phyloP scores from a whole-genome alignment of 2,797 vertebrate genomes.

The Alcedo atthis region DNA sequence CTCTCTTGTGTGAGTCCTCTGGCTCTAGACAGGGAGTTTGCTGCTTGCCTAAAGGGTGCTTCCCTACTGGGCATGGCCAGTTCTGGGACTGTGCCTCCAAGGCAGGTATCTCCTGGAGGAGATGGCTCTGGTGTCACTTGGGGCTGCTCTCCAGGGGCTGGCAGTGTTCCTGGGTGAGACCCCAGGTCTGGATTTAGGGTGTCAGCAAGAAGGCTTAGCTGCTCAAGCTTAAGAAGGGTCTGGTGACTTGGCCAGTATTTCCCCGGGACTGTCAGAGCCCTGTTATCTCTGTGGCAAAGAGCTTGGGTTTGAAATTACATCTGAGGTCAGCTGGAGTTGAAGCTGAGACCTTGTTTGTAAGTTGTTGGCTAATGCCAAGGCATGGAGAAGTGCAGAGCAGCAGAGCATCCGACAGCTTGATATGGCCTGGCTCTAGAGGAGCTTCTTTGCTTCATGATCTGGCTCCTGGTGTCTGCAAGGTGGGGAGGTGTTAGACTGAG shows the following conservation, averaged over 20 bases:
- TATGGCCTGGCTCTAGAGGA: neutral
- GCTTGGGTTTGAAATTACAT: neutral
- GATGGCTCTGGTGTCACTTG: neutral
- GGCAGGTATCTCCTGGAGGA: neutral
- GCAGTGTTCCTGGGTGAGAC: neutral
- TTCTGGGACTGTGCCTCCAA: neutral
- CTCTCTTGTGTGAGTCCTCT: neutral
- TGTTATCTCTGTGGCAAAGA: neutral
- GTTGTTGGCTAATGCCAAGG: neutral
- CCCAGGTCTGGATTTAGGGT: neutral
- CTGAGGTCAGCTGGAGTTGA: neutral
- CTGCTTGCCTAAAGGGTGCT: neutral
- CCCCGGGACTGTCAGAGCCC: neutral
- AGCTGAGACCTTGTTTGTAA: neutral
- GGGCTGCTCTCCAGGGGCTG: neutral
- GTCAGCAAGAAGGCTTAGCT: neutral
- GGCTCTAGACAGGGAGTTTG: accelerated
- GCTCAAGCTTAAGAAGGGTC: neutral
- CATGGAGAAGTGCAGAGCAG: accelerated
- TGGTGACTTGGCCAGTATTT: neutral
- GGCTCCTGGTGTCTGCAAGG: neutral
- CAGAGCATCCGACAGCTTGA: neutral
- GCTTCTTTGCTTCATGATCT: accelerated
- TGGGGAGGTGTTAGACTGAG: neutral
- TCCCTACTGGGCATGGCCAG: accelerated